phyloP scores from a whole-genome alignment of 2,113 vertebrate genomes.

The Deroptyus accipitrinus region DNA sequence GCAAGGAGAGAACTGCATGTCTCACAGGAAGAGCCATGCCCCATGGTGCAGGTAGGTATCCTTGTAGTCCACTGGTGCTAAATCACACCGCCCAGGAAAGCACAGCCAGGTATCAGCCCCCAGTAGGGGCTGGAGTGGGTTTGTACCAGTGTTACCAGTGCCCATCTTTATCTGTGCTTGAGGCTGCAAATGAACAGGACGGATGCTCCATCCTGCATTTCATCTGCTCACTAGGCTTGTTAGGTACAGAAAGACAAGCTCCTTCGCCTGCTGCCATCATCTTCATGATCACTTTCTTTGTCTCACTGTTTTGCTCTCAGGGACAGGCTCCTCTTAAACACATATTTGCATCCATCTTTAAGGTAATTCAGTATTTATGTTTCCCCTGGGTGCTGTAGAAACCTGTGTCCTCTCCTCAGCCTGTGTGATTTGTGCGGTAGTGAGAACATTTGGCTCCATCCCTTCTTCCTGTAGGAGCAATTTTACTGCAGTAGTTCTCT shows the following conservation, averaged over 20 bases:
- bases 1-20: neutral
- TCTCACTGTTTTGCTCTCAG: slow-evolving; percentile 64
- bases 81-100: neutral
- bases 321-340: slow-evolving; percentile 67
- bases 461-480: slow-evolving; percentile 1
- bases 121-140: neutral
- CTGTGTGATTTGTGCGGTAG: neutral
- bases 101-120: neutral
- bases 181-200: neutral
- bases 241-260: neutral
- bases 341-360: slow-evolving; percentile 70
- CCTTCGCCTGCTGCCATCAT: neutral
- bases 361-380: slow-evolving; percentile 65
- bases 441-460: neutral
- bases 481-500: neutral
- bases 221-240: neutral
- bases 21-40: neutral
- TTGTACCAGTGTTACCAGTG: neutral
- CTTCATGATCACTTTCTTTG: slow-evolving; percentile 33
- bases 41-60: neutral
- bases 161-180: neutral
- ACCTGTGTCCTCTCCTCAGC: neutral
- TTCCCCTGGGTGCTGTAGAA: slow-evolving; percentile 12
- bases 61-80: neutral
- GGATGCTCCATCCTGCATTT: neutral